Evolutionary conservation across 2,888 invertebrate species (phyloP).

Genomic region (Meteorus colon): DNA sequence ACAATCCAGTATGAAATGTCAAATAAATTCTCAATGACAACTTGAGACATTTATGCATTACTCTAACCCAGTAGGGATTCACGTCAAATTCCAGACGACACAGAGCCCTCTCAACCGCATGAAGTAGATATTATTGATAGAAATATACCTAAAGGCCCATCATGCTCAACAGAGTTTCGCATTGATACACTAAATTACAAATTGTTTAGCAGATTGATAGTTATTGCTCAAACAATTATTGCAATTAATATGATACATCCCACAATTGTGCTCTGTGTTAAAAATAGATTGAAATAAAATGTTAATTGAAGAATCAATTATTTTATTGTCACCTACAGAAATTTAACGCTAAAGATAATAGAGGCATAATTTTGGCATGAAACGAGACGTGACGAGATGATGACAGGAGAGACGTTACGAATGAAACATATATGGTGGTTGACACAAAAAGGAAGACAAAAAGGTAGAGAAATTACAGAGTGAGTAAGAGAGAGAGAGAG

Average conservation of each 20-base stretch:
- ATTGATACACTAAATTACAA: background rate
- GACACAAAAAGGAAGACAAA: background rate
- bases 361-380: conserved; percentile 19
- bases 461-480: background rate
- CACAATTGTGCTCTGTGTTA: background rate
- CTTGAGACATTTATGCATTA: background rate
- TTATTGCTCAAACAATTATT: background rate
- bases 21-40: background rate
- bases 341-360: conserved; percentile 24
- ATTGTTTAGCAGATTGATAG: background rate
- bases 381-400: conserved; percentile 38
- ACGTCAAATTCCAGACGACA: background rate
- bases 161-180: background rate
- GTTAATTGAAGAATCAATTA: conserved; percentile 10
- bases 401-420: conserved; percentile 21
- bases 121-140: no score
- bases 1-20: background rate
- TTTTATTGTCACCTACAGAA: background rate
- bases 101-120: background rate
- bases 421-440: conserved; percentile 21
- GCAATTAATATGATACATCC: background rate
- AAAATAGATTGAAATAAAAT: conserved; percentile 3
- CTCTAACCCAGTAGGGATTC: background rate
- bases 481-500: background rate
- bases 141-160: no score